Percentiles rank a stretch among this genome's conserved stretches.
These are phyloP conservation scores for Ictalurus furcatus DNA, from an alignment of 2,113 vertebrate genomes.

Conservation along the genomic window DNA sequence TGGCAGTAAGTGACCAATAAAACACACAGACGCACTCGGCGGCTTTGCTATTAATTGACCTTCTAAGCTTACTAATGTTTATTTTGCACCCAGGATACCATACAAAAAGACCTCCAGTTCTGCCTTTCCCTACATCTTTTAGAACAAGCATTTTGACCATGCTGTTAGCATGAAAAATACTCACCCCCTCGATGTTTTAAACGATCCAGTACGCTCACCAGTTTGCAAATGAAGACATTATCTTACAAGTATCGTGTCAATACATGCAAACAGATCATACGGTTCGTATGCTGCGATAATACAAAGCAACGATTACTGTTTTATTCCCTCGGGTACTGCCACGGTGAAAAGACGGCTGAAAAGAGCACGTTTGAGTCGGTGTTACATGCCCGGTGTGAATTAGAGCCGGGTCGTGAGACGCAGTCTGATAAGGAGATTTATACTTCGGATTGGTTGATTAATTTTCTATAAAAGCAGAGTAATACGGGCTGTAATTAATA, in stretches of 20 bases:
- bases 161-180: background rate
- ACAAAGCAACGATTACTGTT: background rate
- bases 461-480: background rate
- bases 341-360: background rate
- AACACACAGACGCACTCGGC: background rate
- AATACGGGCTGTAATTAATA: background rate
- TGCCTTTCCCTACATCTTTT: background rate
- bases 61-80: background rate
- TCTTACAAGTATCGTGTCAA: background rate
- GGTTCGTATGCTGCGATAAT: background rate
- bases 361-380: background rate
- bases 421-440: background rate
- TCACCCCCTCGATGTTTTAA: background rate
- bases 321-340: background rate
- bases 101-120: background rate
- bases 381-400: background rate
- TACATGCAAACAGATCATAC: background rate
- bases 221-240: background rate
- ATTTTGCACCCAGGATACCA: background rate
- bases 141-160: background rate
- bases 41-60: background rate
- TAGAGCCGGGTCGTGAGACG: background rate
- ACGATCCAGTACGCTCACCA: background rate
- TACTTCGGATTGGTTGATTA: background rate
- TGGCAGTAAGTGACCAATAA: constrained; percentile 3